A percentile compares a stretch with the other conserved stretches of the same genome.
Evolutionary conservation across 2,888 invertebrate species (phyloP).

Genomic region (Pyralis farinalis): DNA sequence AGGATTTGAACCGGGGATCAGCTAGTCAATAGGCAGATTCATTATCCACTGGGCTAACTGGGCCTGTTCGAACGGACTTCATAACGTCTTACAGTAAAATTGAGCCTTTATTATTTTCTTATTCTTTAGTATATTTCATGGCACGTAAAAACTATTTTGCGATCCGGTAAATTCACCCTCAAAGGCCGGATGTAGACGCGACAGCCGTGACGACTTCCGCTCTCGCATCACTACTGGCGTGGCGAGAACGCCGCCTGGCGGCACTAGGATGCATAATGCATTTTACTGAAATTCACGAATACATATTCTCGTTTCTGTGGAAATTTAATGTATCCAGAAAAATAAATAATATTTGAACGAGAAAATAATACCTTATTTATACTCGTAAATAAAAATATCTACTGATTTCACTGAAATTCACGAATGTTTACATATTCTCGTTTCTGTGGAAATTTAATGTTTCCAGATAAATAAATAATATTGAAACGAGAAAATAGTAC

Average conservation of each 20-base stretch:
- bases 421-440: neutral
- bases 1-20: too few species aligned
- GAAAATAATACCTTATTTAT: too few species aligned
- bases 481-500: too few species aligned
- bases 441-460: neutral
- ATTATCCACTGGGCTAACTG: too few species aligned
- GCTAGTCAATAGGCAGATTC: too few species aligned
- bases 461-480: neutral
- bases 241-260: neutral
- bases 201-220: neutral
- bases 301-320: neutral
- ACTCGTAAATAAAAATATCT: too few species aligned
- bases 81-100: too few species aligned
- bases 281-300: neutral
- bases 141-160: neutral
- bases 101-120: too few species aligned
- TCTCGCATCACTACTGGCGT: neutral
- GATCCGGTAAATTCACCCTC: too few species aligned
- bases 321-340: neutral
- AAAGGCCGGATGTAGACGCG: neutral
- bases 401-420: neutral
- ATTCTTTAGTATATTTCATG: too few species aligned
- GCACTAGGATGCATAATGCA: neutral
- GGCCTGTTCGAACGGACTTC: too few species aligned
- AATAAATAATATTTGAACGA: too few species aligned